Base-by-base conservation (phyloP, 2,797 vertebrate genomes). In the Acrocephalus scirpaceus region DNA sequence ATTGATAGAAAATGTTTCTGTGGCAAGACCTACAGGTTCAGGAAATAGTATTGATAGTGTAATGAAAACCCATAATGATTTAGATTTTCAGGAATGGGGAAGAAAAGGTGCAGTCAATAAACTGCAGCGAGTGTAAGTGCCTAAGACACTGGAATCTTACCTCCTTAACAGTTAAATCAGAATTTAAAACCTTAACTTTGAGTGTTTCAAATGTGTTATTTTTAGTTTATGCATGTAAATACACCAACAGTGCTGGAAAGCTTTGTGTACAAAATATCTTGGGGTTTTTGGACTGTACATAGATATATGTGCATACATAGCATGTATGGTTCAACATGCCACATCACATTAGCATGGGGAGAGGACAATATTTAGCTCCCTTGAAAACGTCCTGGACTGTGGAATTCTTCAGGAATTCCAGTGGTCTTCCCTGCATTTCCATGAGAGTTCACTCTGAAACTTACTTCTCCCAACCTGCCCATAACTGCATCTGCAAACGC, bases 381-480 rank as follows among this genome's bases (percentile, higher is more conserved):
- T 72, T 72, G 34, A 34, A 56, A 38, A 30, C 47, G 16, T 23
- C 34, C 44, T 62, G 56, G 16, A 12, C 14, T 44, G 38, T 2
- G 4, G 12, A 23, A 74, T 67, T 16, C 36, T 54, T 80, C 8
- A 53, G 29, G 57, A 67, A 60, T 62, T 34, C 16, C 5, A 9
- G 15, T 42, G 25, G 8, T 18, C 8, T 40, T 42, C 5, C 12
- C 27, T 82, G n/a, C 8, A 21, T 66, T 84, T 32, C 74, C 6
- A 1, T 36, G 66, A 40, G 65, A 25, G 38, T 7, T 45, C 5
- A 16, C 6, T 1, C 2, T 61, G 15, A 13, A 10, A 5, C 6
- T 66, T 14, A 2, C 15, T 69, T 34, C 14, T 58, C 21, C 27
- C 51, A 45, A 0, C 14, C 30, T 11, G 3, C 19, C 26, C 22